phyloP scores from a whole-genome alignment of 2,888 invertebrate genomes.

The Andrena bucephala region DNA sequence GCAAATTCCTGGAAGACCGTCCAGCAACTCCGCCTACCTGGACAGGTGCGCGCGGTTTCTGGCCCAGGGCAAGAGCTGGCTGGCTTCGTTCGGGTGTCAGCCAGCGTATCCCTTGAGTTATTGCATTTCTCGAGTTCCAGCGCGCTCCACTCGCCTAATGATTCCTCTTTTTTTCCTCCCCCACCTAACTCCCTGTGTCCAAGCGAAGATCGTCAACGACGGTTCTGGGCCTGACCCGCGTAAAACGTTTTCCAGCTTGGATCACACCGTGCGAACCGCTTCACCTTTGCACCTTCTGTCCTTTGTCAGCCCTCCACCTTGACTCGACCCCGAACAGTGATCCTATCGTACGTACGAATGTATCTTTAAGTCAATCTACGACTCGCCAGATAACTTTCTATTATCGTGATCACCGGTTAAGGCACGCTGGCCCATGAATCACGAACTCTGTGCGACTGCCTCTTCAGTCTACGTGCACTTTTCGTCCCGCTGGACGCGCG shows the following conservation, averaged over 20 bases:
- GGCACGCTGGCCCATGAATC: conserved; percentile 50
- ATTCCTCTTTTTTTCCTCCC: conserved; percentile 67
- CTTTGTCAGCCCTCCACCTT: conserved; percentile 41
- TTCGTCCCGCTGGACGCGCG: background rate
- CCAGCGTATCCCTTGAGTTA: conserved; percentile 80
- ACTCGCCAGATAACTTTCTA: conserved; percentile 61
- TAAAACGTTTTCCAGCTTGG: conserved; percentile 58
- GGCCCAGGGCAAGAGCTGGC: conserved; percentile 72
- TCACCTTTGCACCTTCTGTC: conserved; percentile 53
- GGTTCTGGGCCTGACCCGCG: conserved; percentile 46
- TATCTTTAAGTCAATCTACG: conserved; percentile 61
- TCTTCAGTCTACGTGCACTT: conserved; percentile 13
- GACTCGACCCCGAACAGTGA: conserved; percentile 34
- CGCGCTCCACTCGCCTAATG: conserved; percentile 72
- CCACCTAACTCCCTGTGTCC: background rate
- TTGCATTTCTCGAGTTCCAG: conserved; percentile 80
- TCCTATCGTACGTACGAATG: conserved; percentile 57
- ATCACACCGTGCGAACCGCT: conserved; percentile 58
- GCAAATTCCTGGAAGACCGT: conserved; percentile 81
- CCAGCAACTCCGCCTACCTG: conserved; percentile 80
- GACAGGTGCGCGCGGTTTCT: conserved; percentile 83
- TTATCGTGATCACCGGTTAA: conserved; percentile 59
- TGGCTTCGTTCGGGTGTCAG: conserved; percentile 76
- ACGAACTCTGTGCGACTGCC: conserved; percentile 36
- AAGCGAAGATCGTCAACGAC: conserved; percentile 56